A percentile compares a stretch with the other conserved stretches of the same genome.
Conservation (phyloP, 53 echinoderm and acorn worm genomes). For the Luidia sarsii region DNA sequence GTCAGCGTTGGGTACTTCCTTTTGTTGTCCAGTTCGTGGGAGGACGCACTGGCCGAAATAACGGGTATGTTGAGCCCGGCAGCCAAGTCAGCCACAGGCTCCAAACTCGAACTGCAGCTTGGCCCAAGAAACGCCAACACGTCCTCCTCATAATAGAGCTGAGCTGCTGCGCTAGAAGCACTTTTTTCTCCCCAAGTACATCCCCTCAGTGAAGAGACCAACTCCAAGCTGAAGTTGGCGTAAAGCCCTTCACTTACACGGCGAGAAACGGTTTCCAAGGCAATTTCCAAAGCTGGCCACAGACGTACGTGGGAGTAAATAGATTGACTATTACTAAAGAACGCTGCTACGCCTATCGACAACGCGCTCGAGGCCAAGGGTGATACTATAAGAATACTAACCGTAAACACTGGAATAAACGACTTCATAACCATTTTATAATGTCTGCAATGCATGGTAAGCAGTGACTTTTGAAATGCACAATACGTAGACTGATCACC, state of each 20-base stretch:
- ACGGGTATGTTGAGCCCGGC: slow-evolving; percentile 21
- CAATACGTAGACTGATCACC: no score
- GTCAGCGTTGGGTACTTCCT: slow-evolving; percentile 34
- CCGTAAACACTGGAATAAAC: no score
- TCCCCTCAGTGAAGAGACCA: slow-evolving; percentile 9
- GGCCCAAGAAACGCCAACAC: slow-evolving; percentile 43
- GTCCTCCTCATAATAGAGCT: slow-evolving; percentile 9
- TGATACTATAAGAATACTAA: no score
- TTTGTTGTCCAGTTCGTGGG: slow-evolving; percentile 36
- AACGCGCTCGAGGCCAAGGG: no score
- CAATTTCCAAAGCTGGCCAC: slow-evolving; percentile 72
- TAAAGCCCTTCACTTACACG: slow-evolving; percentile 61
- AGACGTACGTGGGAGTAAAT: no score
- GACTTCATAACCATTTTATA: no score
- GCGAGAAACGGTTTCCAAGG: slow-evolving; percentile 60
- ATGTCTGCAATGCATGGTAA: no score
- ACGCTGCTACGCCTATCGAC: no score
- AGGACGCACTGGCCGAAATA: slow-evolving; percentile 4
- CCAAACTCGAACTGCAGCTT: neutral
- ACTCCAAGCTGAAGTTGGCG: slow-evolving; percentile 63
- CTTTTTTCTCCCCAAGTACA: neutral
- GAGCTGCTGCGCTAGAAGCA: slow-evolving; percentile 19
- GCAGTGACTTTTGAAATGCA: no score
- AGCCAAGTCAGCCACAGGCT: slow-evolving; percentile 28
- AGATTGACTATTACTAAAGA: no score